phyloP scores from a whole-genome alignment of 2,888 invertebrate species.

The Caenorhabditis macrosperma region DNA sequence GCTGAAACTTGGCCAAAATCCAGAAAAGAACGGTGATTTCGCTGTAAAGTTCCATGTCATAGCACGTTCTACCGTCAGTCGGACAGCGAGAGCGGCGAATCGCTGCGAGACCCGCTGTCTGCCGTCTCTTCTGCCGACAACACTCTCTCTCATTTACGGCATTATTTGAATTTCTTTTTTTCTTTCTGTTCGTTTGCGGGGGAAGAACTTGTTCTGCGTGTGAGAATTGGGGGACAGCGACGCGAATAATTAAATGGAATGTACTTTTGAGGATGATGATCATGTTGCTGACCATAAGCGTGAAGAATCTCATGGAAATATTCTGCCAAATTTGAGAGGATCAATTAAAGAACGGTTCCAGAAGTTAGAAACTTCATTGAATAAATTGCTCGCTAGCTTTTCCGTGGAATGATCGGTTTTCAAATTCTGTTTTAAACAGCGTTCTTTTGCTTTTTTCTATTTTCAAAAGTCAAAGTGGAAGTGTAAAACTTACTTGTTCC shows the following conservation, averaged over 20 bases:
- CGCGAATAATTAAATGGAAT: background rate
- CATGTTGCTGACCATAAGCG: too few species aligned
- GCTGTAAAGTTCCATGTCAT: slow-evolving; percentile 62
- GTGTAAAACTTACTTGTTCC: too few species aligned
- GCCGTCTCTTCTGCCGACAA: slow-evolving; percentile 8
- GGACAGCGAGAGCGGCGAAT: background rate
- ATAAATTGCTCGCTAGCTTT: too few species aligned
- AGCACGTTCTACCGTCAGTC: slow-evolving; percentile 21
- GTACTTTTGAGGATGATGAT: too few species aligned
- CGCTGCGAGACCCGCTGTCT: slow-evolving; percentile 44
- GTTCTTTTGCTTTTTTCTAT: too few species aligned
- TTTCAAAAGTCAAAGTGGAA: too few species aligned
- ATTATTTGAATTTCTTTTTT: slow-evolving; percentile 37
- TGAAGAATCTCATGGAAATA: too few species aligned
- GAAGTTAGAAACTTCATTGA: too few species aligned
- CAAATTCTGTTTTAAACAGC: too few species aligned
- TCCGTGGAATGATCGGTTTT: too few species aligned
- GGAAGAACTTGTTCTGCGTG: background rate
- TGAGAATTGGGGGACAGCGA: background rate
- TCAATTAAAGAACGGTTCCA: too few species aligned
- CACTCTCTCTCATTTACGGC: slow-evolving; percentile 22
- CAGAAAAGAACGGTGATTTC: slow-evolving; percentile 30
- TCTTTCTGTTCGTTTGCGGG: slow-evolving; percentile 1
- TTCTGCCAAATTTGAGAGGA: too few species aligned
- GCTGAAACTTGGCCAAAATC: slow-evolving; percentile 23